phyloP scores from a whole-genome alignment of 2,113 vertebrate species.

The Morone saxatilis region DNA sequence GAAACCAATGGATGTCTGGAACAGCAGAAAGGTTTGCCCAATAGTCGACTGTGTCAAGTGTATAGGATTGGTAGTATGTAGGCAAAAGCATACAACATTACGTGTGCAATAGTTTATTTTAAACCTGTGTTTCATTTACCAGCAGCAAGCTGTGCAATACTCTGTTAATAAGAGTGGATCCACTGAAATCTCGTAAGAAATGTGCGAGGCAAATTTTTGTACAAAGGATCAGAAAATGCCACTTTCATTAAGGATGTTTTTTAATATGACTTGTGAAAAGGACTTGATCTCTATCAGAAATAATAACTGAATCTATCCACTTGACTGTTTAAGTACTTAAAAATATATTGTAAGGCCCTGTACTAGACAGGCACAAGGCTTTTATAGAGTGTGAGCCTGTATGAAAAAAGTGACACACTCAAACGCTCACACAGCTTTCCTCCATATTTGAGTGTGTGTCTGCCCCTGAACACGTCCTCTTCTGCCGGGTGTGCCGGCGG shows the following conservation, averaged over 20 bases:
- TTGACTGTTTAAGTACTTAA: not conserved
- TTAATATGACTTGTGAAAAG: not conserved
- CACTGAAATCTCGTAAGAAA: not conserved
- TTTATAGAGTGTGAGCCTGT: not conserved
- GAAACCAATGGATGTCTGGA: too few species aligned
- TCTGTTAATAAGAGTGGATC: not conserved
- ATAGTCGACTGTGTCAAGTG: too few species aligned
- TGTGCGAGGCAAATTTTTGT: not conserved
- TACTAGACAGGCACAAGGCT: not conserved
- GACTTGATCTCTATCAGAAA: not conserved
- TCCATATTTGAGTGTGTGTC: slow-evolving; percentile 21
- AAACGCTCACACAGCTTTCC: not conserved
- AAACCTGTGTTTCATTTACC: not conserved
- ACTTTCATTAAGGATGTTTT: not conserved
- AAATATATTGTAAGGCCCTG: not conserved
- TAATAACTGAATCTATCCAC: not conserved
- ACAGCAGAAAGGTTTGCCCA: too few species aligned
- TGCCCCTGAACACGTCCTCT: slow-evolving; percentile 7
- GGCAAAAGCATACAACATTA: too few species aligned
- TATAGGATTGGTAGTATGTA: too few species aligned
- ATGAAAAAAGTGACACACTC: not conserved
- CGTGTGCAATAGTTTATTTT: not conserved
- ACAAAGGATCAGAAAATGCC: not conserved
- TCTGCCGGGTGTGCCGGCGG: slow-evolving; percentile 37
- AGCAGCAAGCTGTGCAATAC: not conserved